Evolutionary conservation across 1,140 invertebrate species (phyloP).

Genomic region (Druon quercuslanigerum): DNA sequence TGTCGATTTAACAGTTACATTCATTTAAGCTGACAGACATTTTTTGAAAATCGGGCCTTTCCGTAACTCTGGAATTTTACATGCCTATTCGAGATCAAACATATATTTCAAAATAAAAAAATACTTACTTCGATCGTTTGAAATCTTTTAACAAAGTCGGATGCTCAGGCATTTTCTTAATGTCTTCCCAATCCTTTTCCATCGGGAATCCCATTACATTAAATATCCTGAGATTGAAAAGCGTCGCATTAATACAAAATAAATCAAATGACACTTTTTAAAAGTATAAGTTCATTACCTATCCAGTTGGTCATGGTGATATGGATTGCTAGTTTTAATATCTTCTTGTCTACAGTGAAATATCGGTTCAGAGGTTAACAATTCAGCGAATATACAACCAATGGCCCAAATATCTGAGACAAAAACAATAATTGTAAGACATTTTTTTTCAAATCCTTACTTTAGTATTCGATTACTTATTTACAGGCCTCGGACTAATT

Average conservation of each 20-base stretch:
- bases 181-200: slow-evolving; percentile 99
- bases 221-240: slow-evolving; percentile 87
- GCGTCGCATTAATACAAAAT: neutral
- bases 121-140: slow-evolving; percentile 92
- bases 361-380: slow-evolving; percentile 98
- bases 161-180: slow-evolving; percentile 99
- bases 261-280: slow-evolving; percentile 1
- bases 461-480: too few species aligned
- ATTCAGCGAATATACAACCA: slow-evolving; percentile 99
- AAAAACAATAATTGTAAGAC: slow-evolving; percentile 28
- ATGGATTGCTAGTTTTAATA: slow-evolving; percentile 99
- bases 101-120: neutral
- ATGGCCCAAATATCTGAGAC: slow-evolving; percentile 98
- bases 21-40: neutral
- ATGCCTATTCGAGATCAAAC: too few species aligned
- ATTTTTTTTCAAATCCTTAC: neutral
- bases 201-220: slow-evolving; percentile 99
- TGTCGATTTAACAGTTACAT: too few species aligned
- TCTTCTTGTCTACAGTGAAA: slow-evolving; percentile 99
- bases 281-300: slow-evolving; percentile 66
- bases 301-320: slow-evolving; percentile 99
- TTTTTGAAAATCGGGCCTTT: too few species aligned
- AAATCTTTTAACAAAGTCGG: slow-evolving; percentile 97
- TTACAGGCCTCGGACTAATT: too few species aligned
- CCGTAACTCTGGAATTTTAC: too few species aligned